Base-by-base conservation (phyloP, 2,113 vertebrate species). In the Salvelinus sp. region DNA sequence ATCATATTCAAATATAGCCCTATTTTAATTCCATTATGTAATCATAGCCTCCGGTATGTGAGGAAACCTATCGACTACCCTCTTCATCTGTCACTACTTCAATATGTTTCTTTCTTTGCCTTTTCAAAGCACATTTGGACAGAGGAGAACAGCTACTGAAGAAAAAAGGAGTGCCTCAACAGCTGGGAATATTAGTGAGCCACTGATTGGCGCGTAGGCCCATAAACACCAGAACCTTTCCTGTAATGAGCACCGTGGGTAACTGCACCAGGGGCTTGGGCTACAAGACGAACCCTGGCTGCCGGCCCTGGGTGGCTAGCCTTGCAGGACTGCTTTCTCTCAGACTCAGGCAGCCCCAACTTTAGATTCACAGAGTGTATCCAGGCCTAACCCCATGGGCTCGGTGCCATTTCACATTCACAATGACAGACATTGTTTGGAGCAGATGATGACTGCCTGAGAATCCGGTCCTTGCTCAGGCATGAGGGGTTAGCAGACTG, bases 271-370 rank as follows among this genome's bases (percentile, higher is more conserved):
- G 80, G 77, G 68, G 50, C 16, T 54, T 18, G 22, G 22, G 16
- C 69, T 25, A 48, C 16, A 48, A 73, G 77, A 76, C 75, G 77
- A 77, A 71, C 27, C 54, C 67, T 72, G 72, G 79, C 68, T 4
- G 44, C 18, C 57, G 30, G 58, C 28, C 72, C 71, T 57, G 73
- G 33, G 67, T 7, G 54, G 23, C 70, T 22, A 23, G 58, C 33
- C 22, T n/a, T 25, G 23, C 69, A 67, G 67, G 68, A 75, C 71
- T 44, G 38, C 16, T 69, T 75, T 75, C 77, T 62, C 70, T 38
- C 2, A 23, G 73, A 33, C 7, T 13, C 68, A 3, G 38, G 48
- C 48, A 54, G 48, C 33, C 33, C 54, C 25, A 7, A 12, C 13
- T 13, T 54, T 16, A 16, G 48, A 54, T 54, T 22, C 60, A 62